Base-by-base conservation (phyloP, 2,797 vertebrate species). In the Emydoidea blandingii region DNA sequence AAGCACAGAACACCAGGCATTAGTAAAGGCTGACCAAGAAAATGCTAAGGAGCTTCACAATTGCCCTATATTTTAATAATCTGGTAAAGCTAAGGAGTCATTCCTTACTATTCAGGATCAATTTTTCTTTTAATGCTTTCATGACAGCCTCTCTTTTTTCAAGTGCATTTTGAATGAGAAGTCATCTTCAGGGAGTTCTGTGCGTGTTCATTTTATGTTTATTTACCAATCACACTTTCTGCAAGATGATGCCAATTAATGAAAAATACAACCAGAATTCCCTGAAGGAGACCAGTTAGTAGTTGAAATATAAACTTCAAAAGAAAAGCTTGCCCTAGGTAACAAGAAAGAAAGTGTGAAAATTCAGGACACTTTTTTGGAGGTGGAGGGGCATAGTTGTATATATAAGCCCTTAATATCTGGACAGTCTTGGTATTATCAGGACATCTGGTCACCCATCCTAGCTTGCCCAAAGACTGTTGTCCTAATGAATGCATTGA, bases 191-290 rank as follows among this genome's bases (percentile, higher is more conserved):
- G 92, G 87, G 88, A 95, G 50, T 92, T 91, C 56, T 81, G 11
- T 34, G 16, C 53, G 83, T 89, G 88, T 47, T 96, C 87, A 81
- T 96, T 95, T 96, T 85, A 53, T 93, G 74, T 92, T 94, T 96
- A 76, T 94, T 96, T 96, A 83, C 91, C 88, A 91, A 79, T 72
- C 23, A 18, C 4, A 53, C 27, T 95, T 95, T 83, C 89, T 80
- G 57, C 83, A 93, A 93, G 87, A 91, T 95, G 94, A 94, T 94
- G 93, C 95, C 96, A 97, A 97, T 96, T 97, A 94, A 94, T 80
- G 5, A 93, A 95, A 83, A 27, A 81, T 83, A 37, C 91, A 88
- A 85, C 74, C 86, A 92, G 85, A 92, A 96, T 83, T 90, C 83
- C 83, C 93, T 29, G 47, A 93, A 95, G 85, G 62, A 68, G 25